A percentile compares a stretch with the other conserved stretches of the same genome.
These are phyloP conservation scores for Hippocampus guttulatus DNA, from an alignment of 2,113 vertebrate species.

Conservation along the genomic window DNA sequence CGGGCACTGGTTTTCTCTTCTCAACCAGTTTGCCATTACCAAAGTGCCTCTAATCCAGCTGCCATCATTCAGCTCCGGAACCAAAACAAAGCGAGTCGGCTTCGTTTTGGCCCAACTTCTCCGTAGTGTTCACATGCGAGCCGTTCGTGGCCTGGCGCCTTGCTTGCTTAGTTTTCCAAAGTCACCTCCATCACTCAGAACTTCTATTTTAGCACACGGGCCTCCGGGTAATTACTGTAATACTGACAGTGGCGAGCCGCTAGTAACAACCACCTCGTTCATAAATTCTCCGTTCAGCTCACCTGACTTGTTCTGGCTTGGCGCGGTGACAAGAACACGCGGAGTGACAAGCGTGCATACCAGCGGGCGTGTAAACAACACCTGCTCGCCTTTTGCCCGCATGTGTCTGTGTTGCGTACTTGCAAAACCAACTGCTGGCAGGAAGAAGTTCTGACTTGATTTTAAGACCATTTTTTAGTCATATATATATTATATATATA, in stretches of 20 bases:
- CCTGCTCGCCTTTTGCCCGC: not conserved
- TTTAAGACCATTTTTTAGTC: too few species aligned
- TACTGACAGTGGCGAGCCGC: not conserved
- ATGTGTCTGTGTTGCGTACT: not conserved
- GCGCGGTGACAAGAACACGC: constrained; percentile 24
- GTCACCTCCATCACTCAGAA: not conserved
- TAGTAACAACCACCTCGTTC: constrained; percentile 39
- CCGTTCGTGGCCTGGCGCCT: not conserved
- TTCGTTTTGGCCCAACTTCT: not conserved
- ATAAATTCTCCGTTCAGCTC: constrained; percentile 34
- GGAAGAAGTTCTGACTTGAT: not conserved
- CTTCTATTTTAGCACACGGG: not conserved
- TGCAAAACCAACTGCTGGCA: not conserved
- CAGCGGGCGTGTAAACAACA: constrained; percentile 19
- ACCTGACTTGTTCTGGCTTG: constrained; percentile 49
- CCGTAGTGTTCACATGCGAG: not conserved
- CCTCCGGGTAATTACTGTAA: not conserved
- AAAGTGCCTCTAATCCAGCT: not conserved
- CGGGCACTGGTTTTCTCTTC: not conserved
- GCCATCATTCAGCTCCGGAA: not conserved
- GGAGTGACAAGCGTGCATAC: constrained; percentile 24
- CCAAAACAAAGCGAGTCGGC: not conserved
- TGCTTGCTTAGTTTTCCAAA: not conserved
- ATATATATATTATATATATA: too few species aligned
- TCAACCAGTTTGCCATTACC: not conserved